phyloP scores from a whole-genome alignment of 2,888 invertebrate genomes.

The Seira ritae region DNA sequence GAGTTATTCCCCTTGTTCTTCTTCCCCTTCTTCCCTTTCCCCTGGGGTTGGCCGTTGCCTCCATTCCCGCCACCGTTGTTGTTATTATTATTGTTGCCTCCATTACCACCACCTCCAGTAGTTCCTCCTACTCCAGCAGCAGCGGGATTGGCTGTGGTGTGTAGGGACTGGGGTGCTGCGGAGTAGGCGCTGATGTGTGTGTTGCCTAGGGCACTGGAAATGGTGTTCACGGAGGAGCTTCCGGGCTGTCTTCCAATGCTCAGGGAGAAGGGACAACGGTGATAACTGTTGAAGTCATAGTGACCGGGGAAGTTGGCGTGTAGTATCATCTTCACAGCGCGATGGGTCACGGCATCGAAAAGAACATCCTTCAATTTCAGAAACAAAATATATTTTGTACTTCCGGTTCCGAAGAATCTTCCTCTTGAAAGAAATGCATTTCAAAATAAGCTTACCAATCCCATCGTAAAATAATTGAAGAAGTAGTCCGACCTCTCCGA shows the following conservation, averaged over 20 bases:
- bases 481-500: conserved; percentile 95
- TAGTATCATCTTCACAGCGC: conserved; percentile 96
- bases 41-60: conserved; percentile 24
- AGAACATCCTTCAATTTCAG: conserved; percentile 87
- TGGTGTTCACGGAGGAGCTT: conserved; percentile 26
- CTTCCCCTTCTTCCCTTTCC: conserved; percentile 70
- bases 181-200: conserved; percentile 46
- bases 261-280: conserved; percentile 71
- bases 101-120: not conserved
- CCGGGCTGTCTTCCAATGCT: conserved; percentile 65
- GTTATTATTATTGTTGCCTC: conserved; percentile 23
- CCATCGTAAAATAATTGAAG: conserved; percentile 98
- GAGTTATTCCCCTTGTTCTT: conserved; percentile 65
- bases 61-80: not conserved
- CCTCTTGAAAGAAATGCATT: conserved; percentile 7
- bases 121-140: conserved; percentile 18
- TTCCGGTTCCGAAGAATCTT: not conserved
- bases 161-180: conserved; percentile 34
- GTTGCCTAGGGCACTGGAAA: conserved; percentile 32
- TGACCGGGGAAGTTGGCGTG: conserved; percentile 99
- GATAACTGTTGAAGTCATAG: conserved; percentile 93
- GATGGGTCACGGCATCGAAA: conserved; percentile 96
- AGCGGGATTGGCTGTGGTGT: no score
- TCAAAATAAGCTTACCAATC: conserved; percentile 83
- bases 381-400: conserved; percentile 14